phyloP scores from a whole-genome alignment of 1,140 invertebrate genomes.

The Lepidurus arcticus region DNA sequence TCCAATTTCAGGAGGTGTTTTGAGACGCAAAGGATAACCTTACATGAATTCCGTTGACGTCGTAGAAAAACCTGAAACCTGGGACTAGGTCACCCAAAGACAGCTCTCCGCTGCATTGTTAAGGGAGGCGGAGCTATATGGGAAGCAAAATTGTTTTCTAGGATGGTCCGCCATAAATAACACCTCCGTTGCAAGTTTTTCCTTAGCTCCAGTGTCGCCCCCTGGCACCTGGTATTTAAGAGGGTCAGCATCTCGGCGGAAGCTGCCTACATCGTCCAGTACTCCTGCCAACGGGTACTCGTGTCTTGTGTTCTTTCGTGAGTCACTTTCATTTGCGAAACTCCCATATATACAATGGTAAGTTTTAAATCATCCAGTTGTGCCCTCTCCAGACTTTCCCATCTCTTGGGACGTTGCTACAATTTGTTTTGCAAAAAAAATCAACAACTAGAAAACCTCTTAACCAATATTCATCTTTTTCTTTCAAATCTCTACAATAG shows the following conservation, averaged over 20 bases:
- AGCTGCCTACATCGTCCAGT: constrained; percentile 2
- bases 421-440: not conserved
- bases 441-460: not conserved
- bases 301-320: constrained; percentile 15
- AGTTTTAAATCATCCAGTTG: constrained; percentile 2
- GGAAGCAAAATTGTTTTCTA: not conserved
- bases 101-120: not conserved
- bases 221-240: constrained; percentile 2
- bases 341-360: constrained; percentile 25
- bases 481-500: constrained; percentile 36
- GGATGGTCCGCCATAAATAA: constrained; percentile 1
- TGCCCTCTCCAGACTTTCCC: not conserved
- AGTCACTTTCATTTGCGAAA: not conserved
- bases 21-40: not conserved
- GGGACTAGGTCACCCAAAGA: not conserved
- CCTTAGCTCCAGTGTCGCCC: not conserved
- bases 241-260: not conserved
- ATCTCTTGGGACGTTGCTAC: not conserved
- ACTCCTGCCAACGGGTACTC: not conserved
- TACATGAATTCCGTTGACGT: not conserved
- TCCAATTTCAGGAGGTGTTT: not conserved
- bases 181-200: not conserved
- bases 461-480: not conserved
- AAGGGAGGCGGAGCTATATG: not conserved
- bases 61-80: not conserved